Evolutionary conservation across 2,113 vertebrate species (phyloP), one percentile per base, ranked within the genome.

Genomic region (Ancistrus triradiatus): DNA sequence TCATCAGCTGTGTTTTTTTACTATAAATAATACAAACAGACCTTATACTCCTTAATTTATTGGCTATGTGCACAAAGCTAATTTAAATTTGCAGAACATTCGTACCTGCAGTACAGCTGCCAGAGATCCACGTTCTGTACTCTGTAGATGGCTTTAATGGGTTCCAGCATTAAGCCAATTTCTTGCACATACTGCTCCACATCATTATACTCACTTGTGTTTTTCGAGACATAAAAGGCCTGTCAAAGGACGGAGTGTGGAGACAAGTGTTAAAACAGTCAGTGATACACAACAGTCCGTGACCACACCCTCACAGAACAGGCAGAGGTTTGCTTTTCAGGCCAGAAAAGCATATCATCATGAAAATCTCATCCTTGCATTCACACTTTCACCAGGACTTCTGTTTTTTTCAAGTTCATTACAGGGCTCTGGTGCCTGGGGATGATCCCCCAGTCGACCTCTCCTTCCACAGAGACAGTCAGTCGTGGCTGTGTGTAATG

Each of bases 51-150:
- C n/a, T n/a, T n/a, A n/a, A n/a, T n/a, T 6, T 37, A 9, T 6
- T 37, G 9, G 14, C 2, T 8, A 13, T 37, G 9, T 37, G 9
- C 9, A 37, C 3, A 13, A 37, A 37, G 35, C 2, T 37, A 13
- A 13, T 11, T 8, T 3, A 10, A 10, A 7, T 10, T 24, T 42
- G 7, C 8, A 0, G 19, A 0, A 42, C 17, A 3, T 1, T 27
- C 66, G 84, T 79, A 92, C 93, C 89, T 90, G 83, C 90, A 92
- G 73, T 82, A 95, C 70, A 94, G 86, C 69, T 93, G 90, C 92
- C 90, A 95, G 62, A 95, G 81, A 69, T 95, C 91, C 71, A 90
- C 50, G 72, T 95, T 95, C 73, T 95, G 91, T 80, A 94, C 92
- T 83, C 92, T 91, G 66, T 78, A 81, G 77, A 95, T 88, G 66